Base-by-base conservation (phyloP, 2,113 vertebrate species). In the Sylvilagus bachmani region DNA sequence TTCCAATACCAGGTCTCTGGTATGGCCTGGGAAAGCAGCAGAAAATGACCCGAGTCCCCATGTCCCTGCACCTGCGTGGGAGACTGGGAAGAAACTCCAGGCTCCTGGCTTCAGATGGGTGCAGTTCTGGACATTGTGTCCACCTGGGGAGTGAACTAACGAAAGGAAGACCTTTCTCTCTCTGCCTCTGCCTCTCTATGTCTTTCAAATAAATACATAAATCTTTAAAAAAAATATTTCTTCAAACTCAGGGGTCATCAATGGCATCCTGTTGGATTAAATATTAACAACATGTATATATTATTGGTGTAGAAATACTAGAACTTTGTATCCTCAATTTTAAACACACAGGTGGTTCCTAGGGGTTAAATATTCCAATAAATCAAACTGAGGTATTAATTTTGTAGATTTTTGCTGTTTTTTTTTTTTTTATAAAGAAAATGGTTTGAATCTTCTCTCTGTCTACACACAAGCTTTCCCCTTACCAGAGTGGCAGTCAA, bases 221-320 rank as follows among this genome's bases (percentile, higher is more conserved):
- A 58, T 58, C 55, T 58, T 58, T 58, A 16, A 58, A 58, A 58
- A 58, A 92, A 86, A 66, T 64, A 94, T 38, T 86, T 95, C 38
- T 92, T 49, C 92, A 86, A 77, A 73, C 25, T 22, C 80, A 77
- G 22, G 12, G 38, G 2, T 19, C 70, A 96, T 97, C 96, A 96
- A 94, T 94, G 86, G 31, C 27, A 97, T 96, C 64, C 4, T 96
- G 83, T 70, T 74, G 89, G 81, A 96, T 97, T 97, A 96, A 87
- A 96, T 84, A 95, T 73, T 61, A 93, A 61, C 33, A 86, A 96
- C 61, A 94, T 51, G 44, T 62, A 93, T 95, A 93, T 84, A 91
- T 95, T 89, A 91, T 88, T 77, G 53, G 10, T 62, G 97, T 85
- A 89, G 87, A 97, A 75, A 95, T 97, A 93, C 19, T 66, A 31